These are phyloP conservation scores for Ridgeia piscesae DNA, from an alignment of 1,140 invertebrate species.

Conservation along the genomic window DNA sequence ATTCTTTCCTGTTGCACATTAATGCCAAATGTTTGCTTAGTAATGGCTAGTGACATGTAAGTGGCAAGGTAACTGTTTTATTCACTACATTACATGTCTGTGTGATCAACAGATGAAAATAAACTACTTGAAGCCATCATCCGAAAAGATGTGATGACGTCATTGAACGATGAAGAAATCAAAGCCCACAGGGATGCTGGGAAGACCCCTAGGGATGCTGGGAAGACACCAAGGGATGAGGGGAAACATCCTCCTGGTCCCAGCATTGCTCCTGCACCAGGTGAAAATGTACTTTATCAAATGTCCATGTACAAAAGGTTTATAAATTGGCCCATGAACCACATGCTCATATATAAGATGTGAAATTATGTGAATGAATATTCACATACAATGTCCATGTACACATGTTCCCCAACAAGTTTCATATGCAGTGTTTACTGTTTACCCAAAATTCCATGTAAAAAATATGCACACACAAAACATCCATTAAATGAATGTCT, in stretches of 20 bases:
- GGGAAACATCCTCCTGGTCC: not conserved
- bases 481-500: not conserved
- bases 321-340: not conserved
- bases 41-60: not conserved
- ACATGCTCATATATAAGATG: not conserved
- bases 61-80: not conserved
- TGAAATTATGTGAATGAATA: not conserved
- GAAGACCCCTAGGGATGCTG: not conserved
- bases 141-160: not conserved
- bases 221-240: not conserved
- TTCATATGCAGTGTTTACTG: not conserved
- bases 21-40: not conserved
- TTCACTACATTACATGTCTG: not conserved
- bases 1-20: not conserved
- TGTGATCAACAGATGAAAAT: not conserved
- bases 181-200: not conserved
- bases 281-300: not conserved
- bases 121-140: constrained; percentile 16
- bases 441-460: not conserved
- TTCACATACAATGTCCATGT: not conserved
- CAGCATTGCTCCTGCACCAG: not conserved
- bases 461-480: not conserved
- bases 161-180: not conserved
- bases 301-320: not conserved
- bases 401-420: not conserved